Evolutionary conservation across 2,888 invertebrate genomes (phyloP).

Genomic region (Eupithecia subumbrata): DNA sequence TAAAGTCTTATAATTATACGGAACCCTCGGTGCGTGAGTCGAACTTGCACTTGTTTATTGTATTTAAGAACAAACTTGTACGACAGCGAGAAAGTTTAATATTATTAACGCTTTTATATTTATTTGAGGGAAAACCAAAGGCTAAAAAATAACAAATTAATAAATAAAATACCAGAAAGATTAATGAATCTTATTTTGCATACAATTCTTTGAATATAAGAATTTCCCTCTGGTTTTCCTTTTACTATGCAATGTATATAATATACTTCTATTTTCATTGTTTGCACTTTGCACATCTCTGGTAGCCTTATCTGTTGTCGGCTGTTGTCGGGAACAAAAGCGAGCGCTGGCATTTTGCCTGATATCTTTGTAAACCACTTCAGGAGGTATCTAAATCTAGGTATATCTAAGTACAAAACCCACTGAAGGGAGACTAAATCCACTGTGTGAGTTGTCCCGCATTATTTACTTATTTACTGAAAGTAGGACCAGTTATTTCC

Average conservation of each 20-base stretch:
- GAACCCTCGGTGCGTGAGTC: no score
- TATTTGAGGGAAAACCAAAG: no score
- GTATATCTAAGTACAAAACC: neutral
- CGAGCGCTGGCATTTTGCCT: constrained; percentile 29
- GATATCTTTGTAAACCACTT: constrained; percentile 19
- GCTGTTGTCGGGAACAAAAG: constrained; percentile 21
- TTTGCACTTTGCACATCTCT: neutral
- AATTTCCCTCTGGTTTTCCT: neutral
- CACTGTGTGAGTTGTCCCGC: no score
- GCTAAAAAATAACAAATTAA: no score
- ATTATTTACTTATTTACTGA: neutral
- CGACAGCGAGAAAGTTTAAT: neutral
- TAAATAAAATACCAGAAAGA: no score
- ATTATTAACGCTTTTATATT: neutral
- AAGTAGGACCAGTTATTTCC: neutral
- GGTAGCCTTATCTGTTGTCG: constrained; percentile 19
- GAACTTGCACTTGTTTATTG: neutral
- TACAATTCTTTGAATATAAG: neutral
- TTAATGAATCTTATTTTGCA: neutral
- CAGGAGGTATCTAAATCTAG: neutral
- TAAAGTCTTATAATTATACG: no score
- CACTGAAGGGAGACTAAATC: neutral
- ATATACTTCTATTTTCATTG: neutral
- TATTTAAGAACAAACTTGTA: neutral
- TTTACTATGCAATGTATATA: neutral